Conservation (phyloP, 2,797 vertebrate species). For the Taenioides sp. region DNA sequence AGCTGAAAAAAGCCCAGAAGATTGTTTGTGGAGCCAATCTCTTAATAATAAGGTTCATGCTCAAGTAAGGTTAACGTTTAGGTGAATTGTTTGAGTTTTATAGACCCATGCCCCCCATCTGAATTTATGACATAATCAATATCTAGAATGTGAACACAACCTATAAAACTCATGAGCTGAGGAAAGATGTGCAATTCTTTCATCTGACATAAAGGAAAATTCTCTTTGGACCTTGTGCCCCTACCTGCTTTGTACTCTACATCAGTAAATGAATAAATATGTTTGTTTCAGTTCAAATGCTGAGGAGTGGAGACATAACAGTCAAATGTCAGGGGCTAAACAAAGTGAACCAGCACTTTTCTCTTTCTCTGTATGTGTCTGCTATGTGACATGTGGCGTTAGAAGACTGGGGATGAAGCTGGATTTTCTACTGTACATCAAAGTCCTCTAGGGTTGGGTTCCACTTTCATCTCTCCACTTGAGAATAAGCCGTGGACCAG, state of each 20-base stretch:
- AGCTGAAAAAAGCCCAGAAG: too few species aligned
- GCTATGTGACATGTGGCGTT: constrained; percentile 54
- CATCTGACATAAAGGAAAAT: constrained; percentile 21
- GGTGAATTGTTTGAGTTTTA: too few species aligned
- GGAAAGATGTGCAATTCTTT: neutral
- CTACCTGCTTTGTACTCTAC: neutral
- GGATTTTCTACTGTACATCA: constrained; percentile 63
- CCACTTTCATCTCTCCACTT: constrained; percentile 82
- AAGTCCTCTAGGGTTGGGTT: constrained; percentile 50
- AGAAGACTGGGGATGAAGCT: constrained; percentile 65
- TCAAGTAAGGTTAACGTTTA: too few species aligned
- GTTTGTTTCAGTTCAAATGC: constrained; percentile 5
- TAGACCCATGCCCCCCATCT: too few species aligned
- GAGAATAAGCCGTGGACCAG: constrained; percentile 57
- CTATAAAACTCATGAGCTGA: neutral
- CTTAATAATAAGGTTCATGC: too few species aligned
- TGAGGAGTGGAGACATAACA: constrained; percentile 5
- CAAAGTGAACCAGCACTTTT: constrained; percentile 99
- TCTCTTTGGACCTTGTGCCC: constrained; percentile 15
- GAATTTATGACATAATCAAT: too few species aligned
- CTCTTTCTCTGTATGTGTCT: constrained; percentile 47
- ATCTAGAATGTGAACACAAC: too few species aligned
- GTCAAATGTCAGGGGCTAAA: constrained; percentile 49
- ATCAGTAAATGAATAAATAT: constrained; percentile 13
- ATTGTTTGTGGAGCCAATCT: too few species aligned